Evolutionary conservation across 2,888 invertebrate genomes (phyloP), one percentile per base, ranked within the genome.

Genomic region (Trachelus troglodyta): DNA sequence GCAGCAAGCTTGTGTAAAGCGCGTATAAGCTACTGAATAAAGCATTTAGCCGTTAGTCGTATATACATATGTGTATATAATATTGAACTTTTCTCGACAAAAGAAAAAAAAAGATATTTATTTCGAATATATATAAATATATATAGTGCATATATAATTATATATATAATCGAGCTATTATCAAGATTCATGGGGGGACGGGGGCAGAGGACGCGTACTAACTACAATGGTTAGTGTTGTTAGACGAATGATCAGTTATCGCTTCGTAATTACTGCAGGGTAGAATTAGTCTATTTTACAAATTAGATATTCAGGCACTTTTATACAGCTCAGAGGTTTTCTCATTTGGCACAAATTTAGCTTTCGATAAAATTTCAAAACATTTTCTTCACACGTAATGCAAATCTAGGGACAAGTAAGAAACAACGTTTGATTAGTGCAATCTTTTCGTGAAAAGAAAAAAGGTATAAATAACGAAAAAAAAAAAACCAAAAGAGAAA

Each of bases 1-100:
- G 86, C 87, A 89, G 87, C 90, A 87, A 89, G 89, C 88, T 90
- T 85, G 90, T 90, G 90, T 88, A 80, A 89, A 90, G 89, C 89
- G 88, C 88, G 86, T 87, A 88, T 85, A 87, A 90, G 89, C 89
- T 87, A 88, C 88, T 86, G 88, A 89, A 89, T 82, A 85, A 90
- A 89, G 89, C 89, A 84, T 88, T 86, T 87, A 87, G 87, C 88
- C 83, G 82, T 88, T 87, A 84, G 81, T 86, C 80, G 79, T 86
- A 12, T 12, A 12, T 37, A 12, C 37, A 12, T 12, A 37, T 37
- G 4, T 37, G 12, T 37, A 82, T 68, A 77, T 75, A 74, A 34
- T 80, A 79, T 75, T 74, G 34, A 73, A 76, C 76, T 74, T 74
- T 35, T 35, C 23, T 56, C 9, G 56, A 56, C 74, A 35, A 74